Conservation (phyloP, 2,797 vertebrate species). For the Enteromius treurensis region DNA sequence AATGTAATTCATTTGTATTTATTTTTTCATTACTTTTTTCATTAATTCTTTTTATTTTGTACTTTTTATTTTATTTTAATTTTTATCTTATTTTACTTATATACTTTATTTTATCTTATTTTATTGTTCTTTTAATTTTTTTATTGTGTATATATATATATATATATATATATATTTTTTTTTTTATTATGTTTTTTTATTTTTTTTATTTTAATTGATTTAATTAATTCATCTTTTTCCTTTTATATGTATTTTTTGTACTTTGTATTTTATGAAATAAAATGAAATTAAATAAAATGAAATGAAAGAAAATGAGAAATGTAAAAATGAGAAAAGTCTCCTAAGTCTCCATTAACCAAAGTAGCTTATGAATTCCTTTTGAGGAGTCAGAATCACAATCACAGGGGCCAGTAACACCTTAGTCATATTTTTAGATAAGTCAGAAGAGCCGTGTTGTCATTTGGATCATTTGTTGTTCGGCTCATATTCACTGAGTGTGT, state of each 20-base stretch:
- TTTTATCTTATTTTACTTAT: too few species aligned
- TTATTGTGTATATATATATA: too few species aligned
- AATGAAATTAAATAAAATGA: background rate
- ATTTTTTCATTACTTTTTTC: too few species aligned
- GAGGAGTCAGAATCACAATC: background rate
- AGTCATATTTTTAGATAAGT: background rate
- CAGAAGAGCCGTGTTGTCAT: background rate
- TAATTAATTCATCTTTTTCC: background rate
- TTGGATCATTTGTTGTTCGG: constrained; percentile 18
- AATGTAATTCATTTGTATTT: too few species aligned
- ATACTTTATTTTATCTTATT: too few species aligned
- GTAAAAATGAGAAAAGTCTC: too few species aligned
- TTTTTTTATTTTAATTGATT: too few species aligned
- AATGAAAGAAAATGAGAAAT: background rate
- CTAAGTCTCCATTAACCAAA: background rate
- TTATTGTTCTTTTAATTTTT: too few species aligned
- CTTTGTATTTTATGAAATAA: background rate
- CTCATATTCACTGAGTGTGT: background rate
- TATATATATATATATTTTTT: too few species aligned
- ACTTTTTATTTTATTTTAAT: too few species aligned
- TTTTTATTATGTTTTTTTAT: too few species aligned
- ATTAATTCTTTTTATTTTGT: too few species aligned
- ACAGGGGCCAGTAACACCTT: background rate
- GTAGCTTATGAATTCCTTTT: background rate
- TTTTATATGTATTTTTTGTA: background rate